Base-by-base conservation (phyloP, 2,888 invertebrate genomes). In the Torymus tubicola region DNA sequence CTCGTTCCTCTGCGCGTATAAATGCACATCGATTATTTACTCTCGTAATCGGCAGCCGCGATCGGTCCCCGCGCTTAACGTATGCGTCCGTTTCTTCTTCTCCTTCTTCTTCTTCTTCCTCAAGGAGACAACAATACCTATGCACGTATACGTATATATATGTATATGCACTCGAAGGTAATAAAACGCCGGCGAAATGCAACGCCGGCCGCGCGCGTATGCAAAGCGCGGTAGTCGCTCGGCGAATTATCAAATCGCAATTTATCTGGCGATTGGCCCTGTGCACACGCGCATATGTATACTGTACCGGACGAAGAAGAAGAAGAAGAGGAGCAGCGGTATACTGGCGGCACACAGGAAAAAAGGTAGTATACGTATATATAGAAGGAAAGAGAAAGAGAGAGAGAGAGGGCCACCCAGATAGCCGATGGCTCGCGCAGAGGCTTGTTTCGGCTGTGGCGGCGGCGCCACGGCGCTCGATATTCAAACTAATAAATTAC, bases 401-500 rank as follows among this genome's bases (percentile, higher is more conserved):
- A 24, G 24, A 24, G 65, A 42, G 21, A 24, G 60, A 13, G 12
- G 90, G 88, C 90, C 90, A 90, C 90, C 90, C 90, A 90, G 87
- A 86, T 88, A 84, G 84, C 85, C 84, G 81, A 81, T 18, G 80
- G 81, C 77, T 84, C 31, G 83, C 77, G 83, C 85, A 24, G 24
- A 24, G 24, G 84, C 84, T 84, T 84, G 80, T 86, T 84, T 80
- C 81, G 76, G 73, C 79, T 82, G 83, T 84, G 83, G 84, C 84
- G 77, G 82, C 63, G 83, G 82, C 84, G 81, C 82, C 79, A 60
- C 42, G n/a, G 31, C 63, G 88, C 88, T 90, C 90, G 90, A 90
- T 90, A 90, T 90, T 89, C 89, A 88, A 90, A 90, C 90, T 90
- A 90, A 90, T 90, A 90, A 90, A 90, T 90, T 89, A 90, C 88